Base-by-base conservation (phyloP, 2,888 invertebrate species). In the Endomychus coccineus region DNA sequence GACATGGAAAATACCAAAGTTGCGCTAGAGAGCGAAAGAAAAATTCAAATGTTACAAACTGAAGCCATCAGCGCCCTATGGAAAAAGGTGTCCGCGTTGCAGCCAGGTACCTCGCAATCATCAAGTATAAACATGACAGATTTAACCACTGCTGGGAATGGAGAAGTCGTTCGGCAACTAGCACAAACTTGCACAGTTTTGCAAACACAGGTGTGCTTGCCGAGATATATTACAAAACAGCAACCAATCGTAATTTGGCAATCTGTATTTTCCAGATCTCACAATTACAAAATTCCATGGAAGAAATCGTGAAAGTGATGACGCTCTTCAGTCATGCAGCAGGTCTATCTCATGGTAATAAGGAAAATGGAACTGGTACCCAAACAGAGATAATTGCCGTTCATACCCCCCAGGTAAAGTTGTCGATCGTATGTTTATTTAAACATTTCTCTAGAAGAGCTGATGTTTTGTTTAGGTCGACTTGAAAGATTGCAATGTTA, bases 51-150 rank as follows among this genome's bases (percentile, higher is more conserved):
- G 57, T 66, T 90, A 30, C 90, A 90, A 67, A 86, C 88, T 78
- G 89, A 90, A 64, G 89, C 90, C 3, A 90, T 90, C 50, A 85
- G 84, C 56, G 88, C 88, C 1, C 67, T 90, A 2, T 90, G 89
- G 89, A 87, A 86, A 63, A 87, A 87, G 61, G 83, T 87, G 2
- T 81, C 83, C 10, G 75, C 78, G 0, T 65, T 85, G 49, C 81
- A 80, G 42, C 67, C 69, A 2, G 60, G 56, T 4, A 51, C 46
- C 19, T 54, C 46, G 27, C 55, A 39, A 1, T 29, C 42, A 5
- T 25, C 34, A 13, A 42, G 42, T 32, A 30, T 48, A 11, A 55
- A 46, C 28, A 52, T 57, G 52, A 53, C 56, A 3, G 55, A 50
- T 36, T 57, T 64, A 34, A 55, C 53, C 9, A 45, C 51, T 36